Base-by-base conservation (phyloP, 2,888 invertebrate species). In the Coremacera marginata region DNA sequence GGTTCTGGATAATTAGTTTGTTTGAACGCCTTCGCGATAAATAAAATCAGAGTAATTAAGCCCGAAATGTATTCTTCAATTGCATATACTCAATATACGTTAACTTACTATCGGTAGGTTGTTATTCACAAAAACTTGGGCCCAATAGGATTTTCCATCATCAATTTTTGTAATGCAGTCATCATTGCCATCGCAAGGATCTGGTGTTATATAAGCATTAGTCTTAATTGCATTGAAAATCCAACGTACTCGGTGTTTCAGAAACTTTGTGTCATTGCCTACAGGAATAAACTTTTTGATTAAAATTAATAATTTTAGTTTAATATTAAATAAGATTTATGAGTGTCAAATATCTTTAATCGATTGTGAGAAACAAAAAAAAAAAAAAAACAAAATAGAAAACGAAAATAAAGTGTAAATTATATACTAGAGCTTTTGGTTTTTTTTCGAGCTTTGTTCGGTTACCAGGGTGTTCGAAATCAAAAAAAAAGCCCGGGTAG, bases 171-270 rank as follows among this genome's bases (percentile, higher is more conserved):
- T 62, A 16, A 88, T 82, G 67, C 88, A 88, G 52, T 83, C 77
- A 31, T 86, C 84, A 70, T 85, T 79, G 16, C 85, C 87, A 77
- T 87, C 85, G 51, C 89, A 88, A 3, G 87, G 86, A 82, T 88
- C 88, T 9, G 89, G 89, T 14, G 84, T 83, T 27, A 88, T 89
- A 22, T 77, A 77, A 19, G 89, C 88, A 25, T 82, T 65, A 0
- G 84, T 84, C 76, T 85, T 87, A 5, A 88, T 75, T 34, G 83
- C 83, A 78, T 85, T 88, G 22, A 89, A 86, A 7, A 87, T 80
- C 89, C 89, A 88, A 60, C 85, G 83, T 3, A 88, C 88, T 25
- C 82, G 81, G 72, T 88, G 88, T 77, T 85, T 88, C 7, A 89
- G 74, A 68, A 84, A 88, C 27, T 80, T 80, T 5, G 84, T 86